Percentiles rank a stretch among this genome's conserved stretches.
These are phyloP conservation scores for Sapayoa aenigma DNA, from an alignment of 2,113 vertebrate species.

Conservation along the genomic window DNA sequence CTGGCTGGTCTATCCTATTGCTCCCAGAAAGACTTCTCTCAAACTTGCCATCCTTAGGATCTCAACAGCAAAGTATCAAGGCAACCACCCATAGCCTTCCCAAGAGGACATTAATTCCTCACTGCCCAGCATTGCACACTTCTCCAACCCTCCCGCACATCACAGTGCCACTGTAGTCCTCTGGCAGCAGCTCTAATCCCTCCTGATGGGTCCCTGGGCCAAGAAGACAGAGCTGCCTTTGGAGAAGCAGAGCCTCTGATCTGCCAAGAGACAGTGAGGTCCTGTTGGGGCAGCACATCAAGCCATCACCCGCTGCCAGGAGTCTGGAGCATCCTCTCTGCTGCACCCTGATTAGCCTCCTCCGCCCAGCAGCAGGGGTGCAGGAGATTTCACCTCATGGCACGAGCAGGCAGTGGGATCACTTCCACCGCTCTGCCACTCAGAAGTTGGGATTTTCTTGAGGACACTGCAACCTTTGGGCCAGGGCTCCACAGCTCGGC, in stretches of 20 bases:
- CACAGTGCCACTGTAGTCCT: neutral
- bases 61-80: neutral
- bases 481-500: neutral
- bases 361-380: neutral
- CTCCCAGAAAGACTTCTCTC: conserved; percentile 7
- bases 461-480: neutral
- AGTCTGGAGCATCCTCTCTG: conserved; percentile 3
- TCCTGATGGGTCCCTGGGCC: conserved; percentile 1
- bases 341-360: neutral
- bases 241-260: neutral
- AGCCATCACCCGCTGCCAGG: neutral
- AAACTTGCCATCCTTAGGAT: neutral
- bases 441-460: neutral
- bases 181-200: conserved; percentile 49
- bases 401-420: neutral
- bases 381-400: neutral
- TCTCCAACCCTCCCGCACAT: neutral
- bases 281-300: neutral
- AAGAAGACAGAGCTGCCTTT: conserved; percentile 50
- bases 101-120: neutral
- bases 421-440: neutral
- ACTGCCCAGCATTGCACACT: rapidly evolving
- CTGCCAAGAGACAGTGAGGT: conserved; percentile 38
- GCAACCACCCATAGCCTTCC: neutral
- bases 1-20: neutral